Evolutionary conservation across 2,113 vertebrate genomes (phyloP).

Genomic region (Onychorhynchus coronatus): DNA sequence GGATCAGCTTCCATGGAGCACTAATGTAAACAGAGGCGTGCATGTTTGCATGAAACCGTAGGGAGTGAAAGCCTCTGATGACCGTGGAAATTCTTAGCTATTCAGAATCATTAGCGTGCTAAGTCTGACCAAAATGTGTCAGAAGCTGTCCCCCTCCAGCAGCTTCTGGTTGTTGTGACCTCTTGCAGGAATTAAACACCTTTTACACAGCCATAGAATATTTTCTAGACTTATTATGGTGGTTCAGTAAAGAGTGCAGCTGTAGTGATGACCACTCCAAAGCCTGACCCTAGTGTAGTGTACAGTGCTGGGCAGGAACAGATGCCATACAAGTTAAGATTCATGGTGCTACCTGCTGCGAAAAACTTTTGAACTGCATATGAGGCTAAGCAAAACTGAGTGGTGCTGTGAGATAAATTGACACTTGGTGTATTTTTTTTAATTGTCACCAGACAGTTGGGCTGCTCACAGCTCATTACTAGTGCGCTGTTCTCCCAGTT

Average conservation of each 20-base stretch:
- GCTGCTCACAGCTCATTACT: not conserved
- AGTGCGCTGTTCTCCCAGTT: not conserved
- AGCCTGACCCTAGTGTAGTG: not conserved
- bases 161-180: not conserved
- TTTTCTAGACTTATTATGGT: not conserved
- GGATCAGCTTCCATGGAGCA: not conserved
- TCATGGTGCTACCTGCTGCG: conserved; percentile 8
- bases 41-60: not conserved
- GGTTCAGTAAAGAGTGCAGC: not conserved
- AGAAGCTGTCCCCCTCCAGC: not conserved
- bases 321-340: not conserved
- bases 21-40: not conserved
- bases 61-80: not conserved
- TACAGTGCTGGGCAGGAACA: not conserved
- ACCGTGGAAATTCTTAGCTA: not conserved
- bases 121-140: not conserved
- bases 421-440: not conserved
- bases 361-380: conserved; percentile 18
- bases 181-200: not conserved
- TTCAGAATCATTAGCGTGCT: not conserved
- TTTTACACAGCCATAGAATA: not conserved
- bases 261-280: not conserved
- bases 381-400: not conserved
- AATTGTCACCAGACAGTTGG: not conserved
- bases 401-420: not conserved